Conservation (phyloP, 2,113 vertebrate species). For the Apus apus region DNA sequence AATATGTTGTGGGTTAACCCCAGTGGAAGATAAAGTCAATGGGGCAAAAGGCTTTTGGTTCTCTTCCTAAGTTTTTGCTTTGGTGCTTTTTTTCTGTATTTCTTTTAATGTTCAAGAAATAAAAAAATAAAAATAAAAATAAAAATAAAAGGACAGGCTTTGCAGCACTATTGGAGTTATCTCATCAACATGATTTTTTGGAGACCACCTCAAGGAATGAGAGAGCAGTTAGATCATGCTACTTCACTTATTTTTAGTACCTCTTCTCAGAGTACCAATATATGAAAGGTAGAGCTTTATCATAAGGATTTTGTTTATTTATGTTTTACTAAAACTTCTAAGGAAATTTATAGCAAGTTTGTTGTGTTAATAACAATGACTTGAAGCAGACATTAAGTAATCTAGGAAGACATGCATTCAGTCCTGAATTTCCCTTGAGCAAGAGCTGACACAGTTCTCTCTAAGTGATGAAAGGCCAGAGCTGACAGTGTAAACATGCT, state of each 20-base stretch:
- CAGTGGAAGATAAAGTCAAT: not conserved
- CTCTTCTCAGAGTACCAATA: not conserved
- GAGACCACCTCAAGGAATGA: not conserved
- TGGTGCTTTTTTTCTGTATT: not conserved
- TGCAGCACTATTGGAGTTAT: not conserved
- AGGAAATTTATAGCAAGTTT: not conserved
- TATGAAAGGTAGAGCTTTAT: not conserved
- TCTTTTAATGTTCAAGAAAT: not conserved
- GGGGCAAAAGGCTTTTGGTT: not conserved
- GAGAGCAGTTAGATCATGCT: not conserved
- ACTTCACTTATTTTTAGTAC: not conserved
- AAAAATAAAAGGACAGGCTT: not conserved
- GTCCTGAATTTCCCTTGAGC: not conserved
- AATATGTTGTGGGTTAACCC: not conserved
- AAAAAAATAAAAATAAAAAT: not conserved
- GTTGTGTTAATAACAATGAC: not conserved
- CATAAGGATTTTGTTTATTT: not conserved
- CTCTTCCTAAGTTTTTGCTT: not conserved
- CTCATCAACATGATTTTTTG: accelerated
- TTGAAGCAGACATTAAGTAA: not conserved
- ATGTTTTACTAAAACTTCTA: not conserved
- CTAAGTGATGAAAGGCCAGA: not conserved
- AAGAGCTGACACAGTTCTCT: not conserved
- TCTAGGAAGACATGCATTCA: not conserved
- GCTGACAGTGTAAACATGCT: not conserved